These are phyloP conservation scores for Athene cunicularia DNA, from an alignment of 2,113 vertebrate species.

Conservation along the genomic window DNA sequence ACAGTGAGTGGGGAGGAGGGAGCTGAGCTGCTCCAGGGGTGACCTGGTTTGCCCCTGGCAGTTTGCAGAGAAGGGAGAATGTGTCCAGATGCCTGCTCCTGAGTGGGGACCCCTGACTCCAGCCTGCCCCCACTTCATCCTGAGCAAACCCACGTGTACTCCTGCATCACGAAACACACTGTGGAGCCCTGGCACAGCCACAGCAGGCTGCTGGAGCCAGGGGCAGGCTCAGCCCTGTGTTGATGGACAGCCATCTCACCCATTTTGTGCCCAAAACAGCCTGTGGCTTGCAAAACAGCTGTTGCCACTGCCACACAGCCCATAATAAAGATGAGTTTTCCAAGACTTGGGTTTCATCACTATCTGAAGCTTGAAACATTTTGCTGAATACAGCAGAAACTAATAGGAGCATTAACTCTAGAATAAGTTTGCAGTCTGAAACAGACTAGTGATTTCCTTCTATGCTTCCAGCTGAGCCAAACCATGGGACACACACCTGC, in stretches of 20 bases:
- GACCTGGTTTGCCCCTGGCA: neutral
- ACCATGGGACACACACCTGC: neutral
- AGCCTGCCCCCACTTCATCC: neutral
- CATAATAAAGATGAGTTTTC: neutral
- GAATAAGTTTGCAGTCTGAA: neutral
- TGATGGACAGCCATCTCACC: accelerated
- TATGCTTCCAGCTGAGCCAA: neutral
- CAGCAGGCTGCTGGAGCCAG: neutral
- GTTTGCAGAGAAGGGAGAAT: neutral
- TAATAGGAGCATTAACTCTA: neutral
- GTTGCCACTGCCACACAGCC: neutral
- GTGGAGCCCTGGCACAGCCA: accelerated
- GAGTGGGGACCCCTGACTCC: neutral
- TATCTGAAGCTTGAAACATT: neutral
- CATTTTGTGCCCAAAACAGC: neutral
- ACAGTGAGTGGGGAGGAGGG: too few relatives aligned
- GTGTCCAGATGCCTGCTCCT: neutral
- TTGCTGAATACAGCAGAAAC: neutral
- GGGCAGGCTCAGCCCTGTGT: accelerated
- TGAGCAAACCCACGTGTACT: neutral
- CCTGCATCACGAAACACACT: accelerated
- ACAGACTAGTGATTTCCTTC: neutral
- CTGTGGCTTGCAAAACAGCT: accelerated
- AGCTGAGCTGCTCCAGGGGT: neutral
- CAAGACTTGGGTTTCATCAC: neutral